These are phyloP conservation scores for Nowickia ferox DNA, from an alignment of 2,888 invertebrate genomes.

Conservation along the genomic window DNA sequence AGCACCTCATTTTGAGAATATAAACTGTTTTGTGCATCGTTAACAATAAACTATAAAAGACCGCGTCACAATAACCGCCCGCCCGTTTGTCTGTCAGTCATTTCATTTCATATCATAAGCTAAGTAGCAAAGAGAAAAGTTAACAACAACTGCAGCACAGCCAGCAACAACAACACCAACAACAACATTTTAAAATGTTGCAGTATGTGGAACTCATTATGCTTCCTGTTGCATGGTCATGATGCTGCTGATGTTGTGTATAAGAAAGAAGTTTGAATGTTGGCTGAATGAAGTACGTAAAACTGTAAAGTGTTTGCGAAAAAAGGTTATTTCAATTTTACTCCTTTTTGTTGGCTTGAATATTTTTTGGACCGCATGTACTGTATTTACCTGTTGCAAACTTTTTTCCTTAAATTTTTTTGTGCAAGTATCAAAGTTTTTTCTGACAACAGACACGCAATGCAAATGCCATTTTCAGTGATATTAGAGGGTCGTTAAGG, in stretches of 20 bases:
- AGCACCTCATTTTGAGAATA: conserved; percentile 54
- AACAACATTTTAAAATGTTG: conserved; percentile 43
- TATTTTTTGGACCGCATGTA: background rate
- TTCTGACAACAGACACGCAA: conserved; percentile 66
- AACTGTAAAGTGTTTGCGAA: conserved; percentile 58
- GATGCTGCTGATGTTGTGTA: conserved; percentile 21
- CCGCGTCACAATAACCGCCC: conserved; percentile 54
- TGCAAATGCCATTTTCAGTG: conserved; percentile 64
- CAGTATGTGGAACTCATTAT: conserved; percentile 55
- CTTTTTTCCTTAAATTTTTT: conserved; percentile 35
- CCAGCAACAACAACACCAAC: conserved; percentile 24
- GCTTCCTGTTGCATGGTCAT: conserved; percentile 8
- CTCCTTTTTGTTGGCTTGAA: conserved; percentile 31
- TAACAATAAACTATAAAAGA: conserved; percentile 60
- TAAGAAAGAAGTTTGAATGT: conserved; percentile 42
- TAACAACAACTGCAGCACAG: conserved; percentile 8
- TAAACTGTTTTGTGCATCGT: conserved; percentile 64
- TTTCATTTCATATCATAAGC: conserved; percentile 37
- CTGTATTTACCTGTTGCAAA: conserved; percentile 46
- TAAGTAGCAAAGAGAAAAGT: conserved; percentile 3
- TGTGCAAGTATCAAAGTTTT: conserved; percentile 9
- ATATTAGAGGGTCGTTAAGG: conserved; percentile 70
- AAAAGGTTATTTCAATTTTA: conserved; percentile 41
- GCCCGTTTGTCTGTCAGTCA: conserved; percentile 54
- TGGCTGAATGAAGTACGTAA: conserved; percentile 38